phyloP scores from a whole-genome alignment of 2,888 invertebrate genomes.

The Hirtodrosophila histrioides region DNA sequence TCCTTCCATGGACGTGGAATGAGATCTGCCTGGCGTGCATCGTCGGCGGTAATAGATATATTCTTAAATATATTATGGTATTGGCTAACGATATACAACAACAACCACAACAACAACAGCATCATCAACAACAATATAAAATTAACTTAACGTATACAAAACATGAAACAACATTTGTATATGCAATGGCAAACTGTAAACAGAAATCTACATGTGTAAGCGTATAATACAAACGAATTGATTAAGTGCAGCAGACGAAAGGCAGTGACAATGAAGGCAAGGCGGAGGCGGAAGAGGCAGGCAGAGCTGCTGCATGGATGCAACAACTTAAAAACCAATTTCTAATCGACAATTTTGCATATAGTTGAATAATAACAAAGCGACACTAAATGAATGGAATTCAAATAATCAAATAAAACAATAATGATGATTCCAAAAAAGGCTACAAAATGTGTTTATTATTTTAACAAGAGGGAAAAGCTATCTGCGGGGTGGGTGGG shows the following conservation, averaged over 20 bases:
- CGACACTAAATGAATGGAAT: conserved; percentile 70
- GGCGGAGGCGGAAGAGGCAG: not conserved
- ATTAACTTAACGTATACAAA: conserved; percentile 44
- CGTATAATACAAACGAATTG: conserved; percentile 42
- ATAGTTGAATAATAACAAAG: conserved; percentile 70
- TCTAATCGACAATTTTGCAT: conserved; percentile 75
- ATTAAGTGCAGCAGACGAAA: conserved; percentile 37
- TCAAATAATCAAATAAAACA: conserved; percentile 72
- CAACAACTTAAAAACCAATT: conserved; percentile 53
- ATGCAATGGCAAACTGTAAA: conserved; percentile 52
- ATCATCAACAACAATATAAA: conserved; percentile 27
- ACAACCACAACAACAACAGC: conserved; percentile 23
- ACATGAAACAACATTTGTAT: conserved; percentile 51
- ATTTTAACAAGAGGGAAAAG: not conserved
- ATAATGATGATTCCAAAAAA: conserved; percentile 62
- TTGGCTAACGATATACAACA: conserved; percentile 58
- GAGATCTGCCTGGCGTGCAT: conserved; percentile 34
- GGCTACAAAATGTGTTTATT: conserved; percentile 1
- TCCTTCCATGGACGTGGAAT: conserved; percentile 83
- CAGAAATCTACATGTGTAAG: conserved; percentile 40
- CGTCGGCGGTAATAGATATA: conserved; percentile 34
- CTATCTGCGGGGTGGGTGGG: too few species aligned
- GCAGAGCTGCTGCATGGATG: conserved; percentile 19
- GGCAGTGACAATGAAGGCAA: conserved; percentile 11
- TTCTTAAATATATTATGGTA: conserved; percentile 52